Evolutionary conservation across 2,797 vertebrate genomes (phyloP), one percentile per base, ranked within the genome.

Genomic region (Epinephelus coioides): DNA sequence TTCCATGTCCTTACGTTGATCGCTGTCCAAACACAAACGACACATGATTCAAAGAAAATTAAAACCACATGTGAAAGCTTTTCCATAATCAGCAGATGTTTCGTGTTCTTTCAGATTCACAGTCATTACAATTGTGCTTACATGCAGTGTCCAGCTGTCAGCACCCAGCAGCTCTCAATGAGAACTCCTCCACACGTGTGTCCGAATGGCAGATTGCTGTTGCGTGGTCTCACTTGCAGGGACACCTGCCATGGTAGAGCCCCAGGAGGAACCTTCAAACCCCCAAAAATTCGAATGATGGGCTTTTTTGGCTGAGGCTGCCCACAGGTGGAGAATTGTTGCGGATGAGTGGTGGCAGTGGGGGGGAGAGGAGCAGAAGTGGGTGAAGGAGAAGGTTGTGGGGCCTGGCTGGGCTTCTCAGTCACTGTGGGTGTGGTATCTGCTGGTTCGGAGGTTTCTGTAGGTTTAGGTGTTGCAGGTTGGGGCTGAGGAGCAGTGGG

Each of bases 71-170:
- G 30, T 76, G 18, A 49, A 5, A 55, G 54, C 11, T 46, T 38
- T 68, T 0, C 6, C 5, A 74, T 8, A 5, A 23, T 34, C 38
- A 38, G 5, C 2, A n/a, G 21, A 1, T 64, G 14, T 54, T n/a
- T 25, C 13, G 11, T 40, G 8, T 50, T 11, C n/a, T 38, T 44
- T 6, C 19, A 19, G 23, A 80, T 40, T 70, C 14, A 17, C 0
- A 8, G 15, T 23, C 11, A 21, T 68, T 13, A 21, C 19, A 8
- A 12, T 25, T 50, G 54, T 72, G 57, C 95, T 94, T 84, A 96
- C 96, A 97, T 89, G 85, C 98, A 99, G 88, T 99, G 98, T 69
- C 89, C 98, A 3, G 98, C 98, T 13, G 98, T 99, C 80, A 99
- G 94, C 68, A 98, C 96, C 98, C 97, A 99, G 87, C 98, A 99